Evolutionary conservation across 2,888 invertebrate genomes (phyloP).

Genomic region (Mythimna impura): DNA sequence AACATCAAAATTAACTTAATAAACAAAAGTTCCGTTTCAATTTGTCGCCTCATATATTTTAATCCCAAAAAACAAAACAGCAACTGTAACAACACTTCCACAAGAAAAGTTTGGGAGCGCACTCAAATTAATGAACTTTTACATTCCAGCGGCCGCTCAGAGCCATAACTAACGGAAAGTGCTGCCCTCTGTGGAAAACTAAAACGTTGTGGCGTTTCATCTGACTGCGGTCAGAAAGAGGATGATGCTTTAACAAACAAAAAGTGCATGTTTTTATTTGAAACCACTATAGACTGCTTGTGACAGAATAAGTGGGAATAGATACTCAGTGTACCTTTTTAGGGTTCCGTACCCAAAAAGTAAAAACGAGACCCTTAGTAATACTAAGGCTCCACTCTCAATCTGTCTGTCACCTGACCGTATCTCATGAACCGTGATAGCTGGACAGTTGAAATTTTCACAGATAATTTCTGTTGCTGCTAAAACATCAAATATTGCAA

Average conservation of each 20-base stretch:
- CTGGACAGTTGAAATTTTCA: too few species aligned
- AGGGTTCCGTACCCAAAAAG: too few species aligned
- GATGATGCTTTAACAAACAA: slow-evolving; percentile 8
- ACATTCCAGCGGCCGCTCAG: slow-evolving; percentile 36
- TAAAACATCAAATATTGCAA: too few species aligned
- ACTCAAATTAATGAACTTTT: slow-evolving; percentile 57
- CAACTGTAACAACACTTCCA: neutral
- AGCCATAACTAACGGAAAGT: slow-evolving; percentile 33
- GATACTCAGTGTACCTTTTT: neutral
- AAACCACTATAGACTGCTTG: neutral
- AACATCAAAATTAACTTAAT: neutral
- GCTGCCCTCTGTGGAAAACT: slow-evolving; percentile 20
- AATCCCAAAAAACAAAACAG: slow-evolving; percentile 12
- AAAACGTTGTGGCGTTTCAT: slow-evolving; percentile 25
- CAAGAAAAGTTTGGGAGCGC: slow-evolving; percentile 37
- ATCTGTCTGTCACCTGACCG: too few species aligned
- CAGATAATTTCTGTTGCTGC: too few species aligned
- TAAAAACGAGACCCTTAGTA: too few species aligned
- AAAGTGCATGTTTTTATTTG: neutral
- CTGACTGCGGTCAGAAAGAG: slow-evolving; percentile 12
- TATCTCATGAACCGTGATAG: too few species aligned
- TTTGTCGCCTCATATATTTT: neutral
- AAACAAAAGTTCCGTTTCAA: neutral
- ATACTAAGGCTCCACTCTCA: too few species aligned
- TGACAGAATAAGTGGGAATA: neutral